Evolutionary conservation across 1,140 invertebrate species (phyloP), one percentile per base, ranked within the genome.

Genomic region (Hesperophylax magnus): DNA sequence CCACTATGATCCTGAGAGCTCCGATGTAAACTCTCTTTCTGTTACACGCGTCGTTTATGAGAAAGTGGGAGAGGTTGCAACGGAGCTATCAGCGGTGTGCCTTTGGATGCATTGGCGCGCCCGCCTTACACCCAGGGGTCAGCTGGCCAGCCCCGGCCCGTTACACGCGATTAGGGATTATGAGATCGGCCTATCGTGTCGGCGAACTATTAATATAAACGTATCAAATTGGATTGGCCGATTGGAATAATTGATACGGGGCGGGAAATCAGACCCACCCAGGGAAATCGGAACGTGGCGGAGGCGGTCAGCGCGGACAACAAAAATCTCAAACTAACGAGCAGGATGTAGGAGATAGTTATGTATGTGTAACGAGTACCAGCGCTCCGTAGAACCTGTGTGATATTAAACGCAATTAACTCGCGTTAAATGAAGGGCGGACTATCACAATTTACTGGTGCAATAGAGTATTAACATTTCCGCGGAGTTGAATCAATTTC

Each of bases 191-290:
- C 69, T 76, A 76, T 76, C 72, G 72, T 76, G 72, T 76, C 56
- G 72, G 56, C 72, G 8, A 18, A 76, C 72, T 76, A 76, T 76
- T 76, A 76, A 76, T 76, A 72, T 72, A 76, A 76, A 76, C 72
- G 72, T 76, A 76, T 76, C 72, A 76, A 76, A 76, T 76, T 60
- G 72, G 72, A 11, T 72, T 34, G 53, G 71, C 63, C 72, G 72
- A 76, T 76, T 76, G 72, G 27, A 60, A 76, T 76, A 58, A 76
- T 76, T 76, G 72, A 76, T 76, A 76, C 27, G 72, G 72, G 56
- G 72, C 72, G 72, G 72, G 72, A 76, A 76, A 76, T 60, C 56
- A 31, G 72, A 60, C 56, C 72, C 54, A 47, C 72, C 56, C 72
- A 34, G 72, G 56, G 56, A 76, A 76, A 60, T 76, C 54, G 54